These are phyloP conservation scores for Amphiduros pacificus DNA, from an alignment of 2,888 invertebrate species.

Conservation along the genomic window DNA sequence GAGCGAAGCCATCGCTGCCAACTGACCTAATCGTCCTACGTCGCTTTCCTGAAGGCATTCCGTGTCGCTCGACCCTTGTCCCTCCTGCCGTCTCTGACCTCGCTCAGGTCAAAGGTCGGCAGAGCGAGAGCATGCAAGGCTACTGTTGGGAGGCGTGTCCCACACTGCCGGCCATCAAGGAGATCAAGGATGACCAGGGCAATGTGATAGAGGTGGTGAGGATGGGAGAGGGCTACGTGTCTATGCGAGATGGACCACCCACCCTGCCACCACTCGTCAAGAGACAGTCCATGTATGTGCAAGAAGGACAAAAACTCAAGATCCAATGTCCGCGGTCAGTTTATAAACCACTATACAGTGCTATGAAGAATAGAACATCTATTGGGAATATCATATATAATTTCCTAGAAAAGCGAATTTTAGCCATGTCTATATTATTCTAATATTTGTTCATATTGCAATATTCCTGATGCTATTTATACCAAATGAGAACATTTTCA, in stretches of 20 bases:
- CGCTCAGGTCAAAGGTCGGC: slow-evolving; percentile 58
- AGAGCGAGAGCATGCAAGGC: slow-evolving; percentile 65
- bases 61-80: slow-evolving; percentile 66
- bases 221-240: slow-evolving; percentile 50
- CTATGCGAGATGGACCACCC: slow-evolving; percentile 34
- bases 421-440: too few relatives aligned
- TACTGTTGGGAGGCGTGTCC: slow-evolving; percentile 60
- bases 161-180: slow-evolving; percentile 39
- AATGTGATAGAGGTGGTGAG: slow-evolving; percentile 66
- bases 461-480: too few relatives aligned
- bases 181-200: slow-evolving; percentile 64
- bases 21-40: neutral
- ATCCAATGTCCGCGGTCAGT: slow-evolving; percentile 43
- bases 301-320: slow-evolving; percentile 35
- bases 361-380: too few relatives aligned
- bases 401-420: too few relatives aligned
- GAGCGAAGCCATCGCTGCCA: neutral
- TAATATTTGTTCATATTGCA: too few relatives aligned
- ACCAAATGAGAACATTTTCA: too few relatives aligned
- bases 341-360: too few relatives aligned
- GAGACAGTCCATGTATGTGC: slow-evolving; percentile 41
- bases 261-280: slow-evolving; percentile 39
- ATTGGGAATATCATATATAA: too few relatives aligned
- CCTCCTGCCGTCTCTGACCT: slow-evolving; percentile 55
- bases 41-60: slow-evolving; percentile 63